Conservation (phyloP, 64 coral and sea anemone species). For the Pachyseris speciosa region DNA sequence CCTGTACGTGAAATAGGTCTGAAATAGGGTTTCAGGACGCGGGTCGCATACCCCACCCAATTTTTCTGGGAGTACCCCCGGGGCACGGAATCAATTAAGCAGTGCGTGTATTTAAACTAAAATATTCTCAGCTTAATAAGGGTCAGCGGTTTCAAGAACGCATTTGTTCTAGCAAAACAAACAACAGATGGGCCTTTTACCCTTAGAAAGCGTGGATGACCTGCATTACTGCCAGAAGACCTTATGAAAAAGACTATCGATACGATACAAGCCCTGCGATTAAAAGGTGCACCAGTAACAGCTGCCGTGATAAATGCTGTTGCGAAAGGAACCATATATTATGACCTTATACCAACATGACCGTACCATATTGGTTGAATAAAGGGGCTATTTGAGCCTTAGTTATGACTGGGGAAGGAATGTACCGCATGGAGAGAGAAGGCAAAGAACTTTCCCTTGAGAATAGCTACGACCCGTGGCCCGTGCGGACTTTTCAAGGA, state of each 20-base stretch:
- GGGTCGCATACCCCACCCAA: too few species aligned
- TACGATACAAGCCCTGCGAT: too few species aligned
- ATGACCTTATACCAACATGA: too few species aligned
- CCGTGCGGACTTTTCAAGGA: conserved; percentile 58
- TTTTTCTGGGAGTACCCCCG: too few species aligned
- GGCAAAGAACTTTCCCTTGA: conserved; percentile 46
- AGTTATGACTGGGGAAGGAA: conserved; percentile 43
- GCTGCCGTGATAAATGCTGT: conserved; percentile 43
- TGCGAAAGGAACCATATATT: too few species aligned
- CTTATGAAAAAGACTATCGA: too few species aligned
- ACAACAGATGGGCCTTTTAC: not conserved
- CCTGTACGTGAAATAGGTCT: too few species aligned
- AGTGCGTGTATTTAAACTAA: conserved; percentile 15
- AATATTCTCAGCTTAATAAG: conserved; percentile 26
- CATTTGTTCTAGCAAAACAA: conserved; percentile 32
- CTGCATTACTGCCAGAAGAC: conserved; percentile 42
- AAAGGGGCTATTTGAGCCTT: conserved; percentile 25
- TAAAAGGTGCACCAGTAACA: conserved; percentile 39
- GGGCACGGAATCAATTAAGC: conserved; percentile 28
- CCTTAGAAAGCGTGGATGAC: too few species aligned
- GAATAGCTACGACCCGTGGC: conserved; percentile 38
- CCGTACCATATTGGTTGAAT: conserved; percentile 24
- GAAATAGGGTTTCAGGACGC: too few species aligned
- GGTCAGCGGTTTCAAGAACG: conserved; percentile 33
- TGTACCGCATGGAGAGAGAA: conserved; percentile 47